phyloP scores from a whole-genome alignment of 2,888 invertebrate genomes.

The Calliopum simillimum region DNA sequence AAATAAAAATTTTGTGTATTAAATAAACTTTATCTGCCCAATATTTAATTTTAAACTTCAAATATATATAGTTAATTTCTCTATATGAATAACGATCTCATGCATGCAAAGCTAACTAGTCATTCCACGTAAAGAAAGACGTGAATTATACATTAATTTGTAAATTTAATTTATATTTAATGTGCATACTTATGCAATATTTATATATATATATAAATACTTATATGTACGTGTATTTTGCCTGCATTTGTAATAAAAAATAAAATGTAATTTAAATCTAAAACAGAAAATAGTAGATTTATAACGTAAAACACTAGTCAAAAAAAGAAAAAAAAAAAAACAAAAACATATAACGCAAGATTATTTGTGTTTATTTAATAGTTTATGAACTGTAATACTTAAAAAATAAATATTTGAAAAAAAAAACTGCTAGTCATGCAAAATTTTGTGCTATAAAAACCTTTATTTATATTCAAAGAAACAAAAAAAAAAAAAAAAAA shows the following conservation, averaged over 20 bases:
- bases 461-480: slow-evolving; percentile 1
- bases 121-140: not conserved
- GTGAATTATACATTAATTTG: too few relatives aligned
- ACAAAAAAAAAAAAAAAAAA: not conserved
- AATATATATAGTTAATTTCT: slow-evolving; percentile 1
- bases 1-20: too few relatives aligned
- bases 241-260: not conserved
- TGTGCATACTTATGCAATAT: slow-evolving; percentile 7
- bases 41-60: not conserved
- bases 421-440: slow-evolving; percentile 31
- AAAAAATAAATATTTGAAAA: not conserved
- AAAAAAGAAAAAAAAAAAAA: not conserved
- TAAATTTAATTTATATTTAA: slow-evolving; percentile 1
- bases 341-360: not conserved
- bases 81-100: slow-evolving; percentile 40
- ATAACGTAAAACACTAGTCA: not conserved
- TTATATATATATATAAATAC: not conserved
- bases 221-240: not conserved
- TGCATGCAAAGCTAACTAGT: slow-evolving; percentile 25
- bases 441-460: slow-evolving; percentile 31
- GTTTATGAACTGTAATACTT: too few relatives aligned
- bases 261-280: not conserved
- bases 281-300: too few relatives aligned
- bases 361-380: too few relatives aligned
- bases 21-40: slow-evolving; percentile 1